phyloP scores from a whole-genome alignment of 1,140 invertebrate genomes.

The Theocolax elegans region DNA sequence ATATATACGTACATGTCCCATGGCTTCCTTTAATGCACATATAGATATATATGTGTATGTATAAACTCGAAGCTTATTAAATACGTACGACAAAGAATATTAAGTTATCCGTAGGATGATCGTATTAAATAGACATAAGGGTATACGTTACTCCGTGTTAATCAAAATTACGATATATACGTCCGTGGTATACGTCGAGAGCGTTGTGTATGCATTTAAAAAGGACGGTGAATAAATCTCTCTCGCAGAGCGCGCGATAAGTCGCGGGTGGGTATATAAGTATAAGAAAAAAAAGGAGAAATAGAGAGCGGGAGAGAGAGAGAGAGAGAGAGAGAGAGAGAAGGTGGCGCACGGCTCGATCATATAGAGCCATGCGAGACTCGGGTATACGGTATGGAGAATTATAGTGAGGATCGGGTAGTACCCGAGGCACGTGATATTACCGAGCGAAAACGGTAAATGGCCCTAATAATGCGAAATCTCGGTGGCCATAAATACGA shows the following conservation, averaged over 20 bases:
- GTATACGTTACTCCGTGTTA: background rate
- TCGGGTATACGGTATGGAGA: too few species aligned
- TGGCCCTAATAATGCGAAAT: constrained; percentile 64
- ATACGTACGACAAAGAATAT: too few species aligned
- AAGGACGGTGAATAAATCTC: constrained; percentile 10
- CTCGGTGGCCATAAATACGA: constrained; percentile 60
- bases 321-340: background rate
- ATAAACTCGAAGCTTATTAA: too few species aligned
- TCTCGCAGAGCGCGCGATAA: constrained; percentile 17
- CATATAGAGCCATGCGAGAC: background rate
- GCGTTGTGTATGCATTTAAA: background rate
- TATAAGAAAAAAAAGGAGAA: background rate
- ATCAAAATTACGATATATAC: constrained; percentile 18
- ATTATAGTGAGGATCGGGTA: constrained; percentile 24
- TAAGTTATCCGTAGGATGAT: too few species aligned
- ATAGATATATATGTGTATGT: too few species aligned
- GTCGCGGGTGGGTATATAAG: background rate
- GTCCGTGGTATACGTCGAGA: too few species aligned
- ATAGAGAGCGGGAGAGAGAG: background rate
- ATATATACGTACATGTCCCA: too few species aligned
- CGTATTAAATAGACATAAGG: constrained; percentile 4
- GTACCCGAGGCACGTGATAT: constrained; percentile 45
- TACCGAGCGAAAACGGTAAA: constrained; percentile 57
- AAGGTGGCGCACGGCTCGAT: background rate
- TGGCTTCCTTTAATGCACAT: too few species aligned